Conservation (phyloP, 2,888 invertebrate genomes). For the Ophion obscuratus region DNA sequence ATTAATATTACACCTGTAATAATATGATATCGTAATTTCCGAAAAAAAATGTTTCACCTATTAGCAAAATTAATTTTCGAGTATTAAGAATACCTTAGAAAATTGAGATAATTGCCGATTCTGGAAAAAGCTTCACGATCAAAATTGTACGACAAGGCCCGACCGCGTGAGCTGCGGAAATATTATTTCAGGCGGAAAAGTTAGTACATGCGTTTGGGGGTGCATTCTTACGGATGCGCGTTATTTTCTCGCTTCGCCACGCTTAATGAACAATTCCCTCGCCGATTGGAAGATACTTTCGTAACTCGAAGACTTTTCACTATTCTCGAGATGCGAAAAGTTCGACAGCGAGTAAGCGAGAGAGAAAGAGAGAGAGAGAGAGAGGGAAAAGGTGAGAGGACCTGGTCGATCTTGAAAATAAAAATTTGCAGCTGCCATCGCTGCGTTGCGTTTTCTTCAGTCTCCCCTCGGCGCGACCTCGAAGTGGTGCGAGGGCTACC, state of each 20-base stretch:
- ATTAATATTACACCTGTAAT: no score
- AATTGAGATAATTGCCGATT: neutral
- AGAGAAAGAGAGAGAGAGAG: constrained; percentile 49
- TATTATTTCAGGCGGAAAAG: constrained; percentile 49
- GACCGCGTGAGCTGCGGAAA: constrained; percentile 21
- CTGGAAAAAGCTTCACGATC: neutral
- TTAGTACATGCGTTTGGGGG: constrained; percentile 6
- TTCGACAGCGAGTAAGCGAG: neutral
- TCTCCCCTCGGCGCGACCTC: constrained; percentile 49
- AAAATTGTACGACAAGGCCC: neutral
- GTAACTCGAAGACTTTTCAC: constrained; percentile 29
- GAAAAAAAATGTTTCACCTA: neutral
- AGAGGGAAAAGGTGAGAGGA: neutral
- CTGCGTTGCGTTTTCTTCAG: constrained; percentile 51
- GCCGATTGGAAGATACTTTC: neutral
- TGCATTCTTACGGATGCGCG: neutral
- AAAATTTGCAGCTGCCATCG: constrained; percentile 76
- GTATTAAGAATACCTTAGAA: neutral
- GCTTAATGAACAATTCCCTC: neutral
- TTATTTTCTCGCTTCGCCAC: constrained; percentile 11
- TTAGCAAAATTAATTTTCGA: neutral
- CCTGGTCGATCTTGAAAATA: constrained; percentile 70
- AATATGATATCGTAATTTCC: neutral
- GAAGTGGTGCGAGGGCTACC: constrained; percentile 24
- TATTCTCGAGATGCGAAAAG: neutral